A percentile compares a stretch with the other conserved stretches of the same genome.
These are phyloP conservation scores for Synergus umbraculus DNA, from an alignment of 2,888 invertebrate species.

Conservation along the genomic window DNA sequence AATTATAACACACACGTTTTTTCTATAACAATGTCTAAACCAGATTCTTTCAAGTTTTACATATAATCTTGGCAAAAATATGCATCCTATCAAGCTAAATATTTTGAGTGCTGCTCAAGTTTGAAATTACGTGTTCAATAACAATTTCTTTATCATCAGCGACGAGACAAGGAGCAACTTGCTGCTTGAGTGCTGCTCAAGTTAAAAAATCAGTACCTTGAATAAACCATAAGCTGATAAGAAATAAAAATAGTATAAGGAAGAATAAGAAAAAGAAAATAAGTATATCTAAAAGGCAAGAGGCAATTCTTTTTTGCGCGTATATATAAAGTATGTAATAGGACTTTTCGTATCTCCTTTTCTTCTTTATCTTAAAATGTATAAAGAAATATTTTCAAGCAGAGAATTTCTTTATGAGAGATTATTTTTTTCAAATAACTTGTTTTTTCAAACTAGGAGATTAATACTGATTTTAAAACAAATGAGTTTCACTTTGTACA, in stretches of 20 bases:
- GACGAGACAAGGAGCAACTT: background rate
- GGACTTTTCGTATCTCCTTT: background rate
- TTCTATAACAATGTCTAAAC: background rate
- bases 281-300: no score
- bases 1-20: background rate
- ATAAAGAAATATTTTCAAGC: no score
- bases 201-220: conserved; percentile 21
- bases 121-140: conserved; percentile 7
- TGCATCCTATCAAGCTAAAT: background rate
- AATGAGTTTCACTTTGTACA: no score
- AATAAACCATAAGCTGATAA: background rate
- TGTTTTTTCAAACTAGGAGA: no score
- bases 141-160: conserved; percentile 7
- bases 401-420: no score
- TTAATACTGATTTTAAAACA: no score
- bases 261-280: background rate
- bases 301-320: background rate
- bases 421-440: no score
- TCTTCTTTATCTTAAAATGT: background rate
- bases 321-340: conserved; percentile 1
- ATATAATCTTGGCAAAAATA: background rate
- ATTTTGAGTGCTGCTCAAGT: background rate
- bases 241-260: background rate
- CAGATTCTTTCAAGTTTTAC: background rate
- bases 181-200: background rate